Evolutionary conservation across 2,888 invertebrate genomes (phyloP), one percentile per base, ranked within the genome.

Genomic region (Pammene fasciana): DNA sequence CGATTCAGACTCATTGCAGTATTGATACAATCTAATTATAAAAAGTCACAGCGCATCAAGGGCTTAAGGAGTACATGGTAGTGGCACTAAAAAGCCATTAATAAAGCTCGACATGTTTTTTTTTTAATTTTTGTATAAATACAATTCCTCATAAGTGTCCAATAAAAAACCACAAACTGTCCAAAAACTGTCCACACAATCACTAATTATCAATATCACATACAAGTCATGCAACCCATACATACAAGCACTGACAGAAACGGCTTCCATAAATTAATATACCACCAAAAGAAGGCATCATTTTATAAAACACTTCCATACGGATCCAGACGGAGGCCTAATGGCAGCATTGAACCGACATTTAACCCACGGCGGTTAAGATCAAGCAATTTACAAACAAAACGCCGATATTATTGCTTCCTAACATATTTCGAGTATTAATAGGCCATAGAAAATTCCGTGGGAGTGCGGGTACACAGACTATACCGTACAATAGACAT

Each of bases 381-480:
- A 65, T 65, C 52, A 68, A 65, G 50, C 57, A 56, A 68, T 68
- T 64, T 57, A 50, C 36, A 68, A 55, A 54, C 64, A 55, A 18
- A 64, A 52, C 64, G 16, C n/a, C 50, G 50, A 62, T 62, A 45
- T 50, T 64, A 68, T 68, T 68, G 64, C 64, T 68, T 68, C 64
- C 64, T 8, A 61, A 67, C 61, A 55, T 61, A 61, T 61, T 67
- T 67, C 61, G 61, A 55, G 54, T 36, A 64, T 64, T 70, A 70
- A 70, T 70, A 60, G 26, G 65, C 60, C 65, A 59, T 70, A 59
- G 52, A 65, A 68, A 64, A 65, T 70, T 65, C 60, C 54, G 57
- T 64, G 64, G 5, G 62, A 61, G 67, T 61, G 16, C 48, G 26
- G 26, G 26, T 26, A 26, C 26, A 26, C 26, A 26, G 26, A 26